A percentile compares a stretch with the other conserved stretches of the same genome.
phyloP scores from a whole-genome alignment of 2,888 invertebrate genomes.

The Parnassius orleans region DNA sequence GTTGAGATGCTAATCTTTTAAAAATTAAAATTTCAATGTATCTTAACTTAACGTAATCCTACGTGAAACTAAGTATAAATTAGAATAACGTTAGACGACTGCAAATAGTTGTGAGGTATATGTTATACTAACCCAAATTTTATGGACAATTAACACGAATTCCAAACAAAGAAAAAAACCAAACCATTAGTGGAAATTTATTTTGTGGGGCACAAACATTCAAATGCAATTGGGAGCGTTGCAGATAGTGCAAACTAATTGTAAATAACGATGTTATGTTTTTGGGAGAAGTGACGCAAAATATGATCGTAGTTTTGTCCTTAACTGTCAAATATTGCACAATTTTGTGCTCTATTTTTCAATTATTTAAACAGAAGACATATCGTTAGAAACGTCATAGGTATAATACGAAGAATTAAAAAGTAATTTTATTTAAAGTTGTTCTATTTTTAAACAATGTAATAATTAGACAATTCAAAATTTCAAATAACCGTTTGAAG shows the following conservation, averaged over 20 bases:
- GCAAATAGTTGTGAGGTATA: slow-evolving; percentile 14
- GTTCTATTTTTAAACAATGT: too few relatives aligned
- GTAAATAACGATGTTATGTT: slow-evolving; percentile 25
- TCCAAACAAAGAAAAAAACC: slow-evolving; percentile 57
- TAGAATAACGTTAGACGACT: slow-evolving; percentile 20
- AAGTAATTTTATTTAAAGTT: too few relatives aligned
- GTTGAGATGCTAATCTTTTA: slow-evolving; percentile 1
- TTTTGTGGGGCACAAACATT: slow-evolving; percentile 65
- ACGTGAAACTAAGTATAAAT: slow-evolving; percentile 31
- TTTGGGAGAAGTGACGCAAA: slow-evolving; percentile 29
- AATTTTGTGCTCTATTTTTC: not conserved
- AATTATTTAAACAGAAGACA: too few relatives aligned
- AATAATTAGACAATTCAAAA: too few relatives aligned
- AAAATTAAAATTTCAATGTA: slow-evolving; percentile 1
- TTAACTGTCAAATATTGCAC: slow-evolving; percentile 16
- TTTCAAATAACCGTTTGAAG: too few relatives aligned
- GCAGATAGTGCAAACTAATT: slow-evolving; percentile 27
- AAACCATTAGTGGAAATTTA: slow-evolving; percentile 53
- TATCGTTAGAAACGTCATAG: too few relatives aligned
- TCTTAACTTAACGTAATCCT: slow-evolving; percentile 1
- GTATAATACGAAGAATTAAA: too few relatives aligned
- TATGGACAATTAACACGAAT: slow-evolving; percentile 61
- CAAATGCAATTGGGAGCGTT: slow-evolving; percentile 59
- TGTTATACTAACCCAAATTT: slow-evolving; percentile 56
- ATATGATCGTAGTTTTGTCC: not conserved